Conservation (phyloP, 2,888 invertebrate genomes). For the Mesoligia furuncula region DNA sequence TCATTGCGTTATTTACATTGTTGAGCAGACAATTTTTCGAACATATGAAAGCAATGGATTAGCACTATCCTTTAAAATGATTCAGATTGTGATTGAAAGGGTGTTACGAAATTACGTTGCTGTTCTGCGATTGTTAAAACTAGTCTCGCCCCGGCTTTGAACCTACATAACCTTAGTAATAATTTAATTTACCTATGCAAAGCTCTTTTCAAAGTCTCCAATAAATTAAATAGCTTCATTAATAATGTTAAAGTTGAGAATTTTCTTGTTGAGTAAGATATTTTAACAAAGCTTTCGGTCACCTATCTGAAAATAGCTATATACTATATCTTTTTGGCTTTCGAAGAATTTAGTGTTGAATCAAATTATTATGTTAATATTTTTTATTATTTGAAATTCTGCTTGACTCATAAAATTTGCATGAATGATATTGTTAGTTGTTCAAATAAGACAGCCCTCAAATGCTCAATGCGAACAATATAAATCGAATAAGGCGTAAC, state of each 20-base stretch:
- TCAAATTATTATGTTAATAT: slow-evolving; percentile 24
- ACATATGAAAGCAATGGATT: background rate
- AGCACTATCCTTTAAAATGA: background rate
- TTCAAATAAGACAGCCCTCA: slow-evolving; percentile 35
- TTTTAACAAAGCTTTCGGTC: slow-evolving; percentile 37
- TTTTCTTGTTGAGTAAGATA: slow-evolving; percentile 37
- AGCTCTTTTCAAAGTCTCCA: slow-evolving; percentile 37
- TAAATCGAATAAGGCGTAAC: slow-evolving; percentile 19
- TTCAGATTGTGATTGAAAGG: background rate
- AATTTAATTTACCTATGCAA: slow-evolving; percentile 46
- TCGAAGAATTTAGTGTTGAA: slow-evolving; percentile 11
- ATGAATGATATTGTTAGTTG: slow-evolving; percentile 35
- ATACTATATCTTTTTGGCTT: slow-evolving; percentile 3
- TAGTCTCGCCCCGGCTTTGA: slow-evolving; percentile 59
- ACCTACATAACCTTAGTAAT: slow-evolving; percentile 63
- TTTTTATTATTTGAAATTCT: slow-evolving; percentile 10
- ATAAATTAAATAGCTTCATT: slow-evolving; percentile 49
- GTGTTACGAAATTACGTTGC: background rate
- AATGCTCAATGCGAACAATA: slow-evolving; percentile 20
- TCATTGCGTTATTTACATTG: background rate
- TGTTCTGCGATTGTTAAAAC: slow-evolving; percentile 46
- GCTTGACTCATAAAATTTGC: slow-evolving; percentile 25
- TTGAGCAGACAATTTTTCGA: background rate
- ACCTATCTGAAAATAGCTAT: slow-evolving; percentile 19
- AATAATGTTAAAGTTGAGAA: slow-evolving; percentile 41